Evolutionary conservation across 2,113 vertebrate genomes (phyloP).

Genomic region (Cottus gobio): DNA sequence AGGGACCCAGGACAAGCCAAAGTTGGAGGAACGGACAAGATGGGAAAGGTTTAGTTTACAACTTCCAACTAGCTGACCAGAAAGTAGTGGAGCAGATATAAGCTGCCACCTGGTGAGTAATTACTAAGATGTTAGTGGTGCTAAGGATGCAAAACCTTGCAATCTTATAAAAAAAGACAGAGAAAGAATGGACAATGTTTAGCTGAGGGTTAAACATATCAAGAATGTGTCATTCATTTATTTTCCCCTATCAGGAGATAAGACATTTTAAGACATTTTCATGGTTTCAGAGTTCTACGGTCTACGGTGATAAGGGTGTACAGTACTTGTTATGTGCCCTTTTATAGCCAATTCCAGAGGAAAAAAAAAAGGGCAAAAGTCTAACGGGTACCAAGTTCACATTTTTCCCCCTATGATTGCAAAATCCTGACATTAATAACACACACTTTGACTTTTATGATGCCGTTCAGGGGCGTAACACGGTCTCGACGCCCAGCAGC

Average conservation of each 20-base stretch:
- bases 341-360: background rate
- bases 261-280: background rate
- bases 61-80: background rate
- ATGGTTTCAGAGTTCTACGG: background rate
- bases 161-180: background rate
- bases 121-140: background rate
- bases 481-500: background rate
- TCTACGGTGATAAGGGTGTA: background rate
- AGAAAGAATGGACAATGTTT: background rate
- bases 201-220: background rate
- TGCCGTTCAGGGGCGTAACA: background rate
- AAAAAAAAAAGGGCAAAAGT: constrained; percentile 15
- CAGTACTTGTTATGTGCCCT: background rate
- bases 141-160: background rate
- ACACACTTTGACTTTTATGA: background rate
- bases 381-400: background rate
- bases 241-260: background rate
- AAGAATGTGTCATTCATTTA: background rate
- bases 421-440: background rate
- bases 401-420: background rate
- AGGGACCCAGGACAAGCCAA: background rate
- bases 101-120: background rate
- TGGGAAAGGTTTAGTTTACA: background rate
- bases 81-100: background rate
- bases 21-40: background rate